phyloP scores from a whole-genome alignment of 2,797 vertebrate genomes.

The Gymnoscopelus microlampas region DNA sequence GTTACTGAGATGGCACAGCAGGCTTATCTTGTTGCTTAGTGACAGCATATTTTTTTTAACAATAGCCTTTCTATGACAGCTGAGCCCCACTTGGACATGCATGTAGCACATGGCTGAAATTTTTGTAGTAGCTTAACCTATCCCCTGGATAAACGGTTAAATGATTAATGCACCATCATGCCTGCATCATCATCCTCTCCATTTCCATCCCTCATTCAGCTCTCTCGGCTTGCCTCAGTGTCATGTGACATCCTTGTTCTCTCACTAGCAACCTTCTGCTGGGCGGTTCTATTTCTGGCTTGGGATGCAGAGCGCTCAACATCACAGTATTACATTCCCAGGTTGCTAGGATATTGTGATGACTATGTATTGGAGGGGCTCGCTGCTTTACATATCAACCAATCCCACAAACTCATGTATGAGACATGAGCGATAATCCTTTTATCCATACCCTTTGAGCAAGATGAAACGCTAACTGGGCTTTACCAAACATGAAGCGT shows the following conservation, averaged over 20 bases:
- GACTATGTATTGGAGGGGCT: slow-evolving; percentile 34
- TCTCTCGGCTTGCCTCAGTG: slow-evolving; percentile 38
- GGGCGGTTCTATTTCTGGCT: slow-evolving; percentile 73
- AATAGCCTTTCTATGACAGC: slow-evolving; percentile 22
- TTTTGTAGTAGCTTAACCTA: slow-evolving; percentile 15
- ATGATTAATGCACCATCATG: neutral
- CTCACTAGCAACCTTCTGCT: slow-evolving; percentile 55
- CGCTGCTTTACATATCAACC: slow-evolving; percentile 59
- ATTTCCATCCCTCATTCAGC: slow-evolving; percentile 25
- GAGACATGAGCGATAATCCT: slow-evolving; percentile 12
- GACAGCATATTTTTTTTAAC: slow-evolving; percentile 15
- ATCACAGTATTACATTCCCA: slow-evolving; percentile 66
- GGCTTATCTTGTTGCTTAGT: slow-evolving; percentile 15
- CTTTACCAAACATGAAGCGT: slow-evolving; percentile 2
- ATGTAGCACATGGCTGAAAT: slow-evolving; percentile 5
- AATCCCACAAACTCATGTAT: slow-evolving; percentile 50
- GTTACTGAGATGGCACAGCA: slow-evolving; percentile 32
- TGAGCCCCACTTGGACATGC: neutral
- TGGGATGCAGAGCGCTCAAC: slow-evolving; percentile 56
- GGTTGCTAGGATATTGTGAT: slow-evolving; percentile 75
- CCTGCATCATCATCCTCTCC: slow-evolving; percentile 20
- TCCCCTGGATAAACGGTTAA: neutral
- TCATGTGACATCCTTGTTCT: slow-evolving; percentile 57
- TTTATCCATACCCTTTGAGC: slow-evolving; percentile 41
- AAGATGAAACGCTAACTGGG: slow-evolving; percentile 19